phyloP scores from a whole-genome alignment of 2,797 vertebrate species.

The Choloepus didactylus region DNA sequence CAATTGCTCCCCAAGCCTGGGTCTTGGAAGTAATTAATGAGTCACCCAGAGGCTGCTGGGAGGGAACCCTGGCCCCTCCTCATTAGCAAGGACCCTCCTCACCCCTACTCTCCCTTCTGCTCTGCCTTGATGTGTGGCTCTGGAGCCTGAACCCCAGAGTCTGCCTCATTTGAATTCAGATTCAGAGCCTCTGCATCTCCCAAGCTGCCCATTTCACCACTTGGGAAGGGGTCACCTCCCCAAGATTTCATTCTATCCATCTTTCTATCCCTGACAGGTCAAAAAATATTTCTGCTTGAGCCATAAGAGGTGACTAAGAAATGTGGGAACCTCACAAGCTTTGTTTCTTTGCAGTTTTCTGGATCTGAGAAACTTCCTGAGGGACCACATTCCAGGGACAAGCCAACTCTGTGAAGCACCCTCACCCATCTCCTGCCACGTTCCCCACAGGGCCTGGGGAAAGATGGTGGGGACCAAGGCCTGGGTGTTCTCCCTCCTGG shows the following conservation, averaged over 20 bases:
- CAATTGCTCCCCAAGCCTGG: neutral
- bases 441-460: neutral
- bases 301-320: neutral
- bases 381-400: neutral
- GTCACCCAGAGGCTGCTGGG: neutral
- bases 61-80: neutral
- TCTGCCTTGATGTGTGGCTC: neutral
- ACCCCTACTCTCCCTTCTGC: neutral
- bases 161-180: slow-evolving; percentile 5
- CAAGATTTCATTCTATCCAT: neutral
- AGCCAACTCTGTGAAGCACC: neutral
- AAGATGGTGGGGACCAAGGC: slow-evolving; percentile 73
- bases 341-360: slow-evolving; percentile 75
- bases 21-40: neutral
- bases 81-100: neutral
- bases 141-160: neutral
- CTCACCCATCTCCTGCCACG: neutral
- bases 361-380: slow-evolving; percentile 29
- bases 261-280: neutral
- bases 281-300: neutral
- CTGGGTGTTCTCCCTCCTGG: slow-evolving; percentile 79
- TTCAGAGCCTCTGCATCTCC: neutral
- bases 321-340: slow-evolving; percentile 21
- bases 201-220: neutral
- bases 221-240: neutral